Evolutionary conservation across 2,797 vertebrate genomes (phyloP), one percentile per base, ranked within the genome.

Genomic region (Zalophus californianus): DNA sequence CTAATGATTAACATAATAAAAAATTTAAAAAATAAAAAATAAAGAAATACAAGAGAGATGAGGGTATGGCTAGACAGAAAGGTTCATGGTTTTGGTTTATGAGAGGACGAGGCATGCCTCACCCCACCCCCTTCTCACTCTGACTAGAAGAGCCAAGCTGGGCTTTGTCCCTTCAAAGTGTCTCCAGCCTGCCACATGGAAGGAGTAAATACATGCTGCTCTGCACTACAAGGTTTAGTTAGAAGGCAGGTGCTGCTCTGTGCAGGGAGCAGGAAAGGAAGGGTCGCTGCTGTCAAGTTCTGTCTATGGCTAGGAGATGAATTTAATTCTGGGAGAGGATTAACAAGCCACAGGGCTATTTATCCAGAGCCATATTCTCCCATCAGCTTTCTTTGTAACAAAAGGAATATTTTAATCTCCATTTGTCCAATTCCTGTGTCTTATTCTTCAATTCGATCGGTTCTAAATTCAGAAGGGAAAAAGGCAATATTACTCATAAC

Each of bases 391-490:
- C 50, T 82, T 72, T 29, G 3, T 58, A 52, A 62, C 44, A 56
- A 87, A 94, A 68, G 9, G 41, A 93, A 52, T 13, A 58, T 54
- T 83, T 82, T 41, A 32, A 60, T 32, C 20, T 84, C 50, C 82
- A 35, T 86, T 87, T 92, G 3, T 35, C 52, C 44, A 56, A 35
- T 85, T 78, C 35, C 16, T 79, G 44, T 58, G n/a, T 89, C 23
- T 84, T 70, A 66, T 13, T 58, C 87, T 70, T 58, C 44, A 87
- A 32, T 70, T 94, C 38, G 54, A 5, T 16, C 44, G 9, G 23
- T 44, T 84, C 13, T 29, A 87, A 92, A 93, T 9, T 91, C 38
- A 66, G n/a, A 77, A 86, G 16, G 27, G 41, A 89, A 82, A 72
- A 66, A 27, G 8, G 0, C 25, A 25, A 4, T 64, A 7, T 58